These are phyloP conservation scores for Lepidostoma basale DNA, from an alignment of 1,140 invertebrate species.

Conservation along the genomic window DNA sequence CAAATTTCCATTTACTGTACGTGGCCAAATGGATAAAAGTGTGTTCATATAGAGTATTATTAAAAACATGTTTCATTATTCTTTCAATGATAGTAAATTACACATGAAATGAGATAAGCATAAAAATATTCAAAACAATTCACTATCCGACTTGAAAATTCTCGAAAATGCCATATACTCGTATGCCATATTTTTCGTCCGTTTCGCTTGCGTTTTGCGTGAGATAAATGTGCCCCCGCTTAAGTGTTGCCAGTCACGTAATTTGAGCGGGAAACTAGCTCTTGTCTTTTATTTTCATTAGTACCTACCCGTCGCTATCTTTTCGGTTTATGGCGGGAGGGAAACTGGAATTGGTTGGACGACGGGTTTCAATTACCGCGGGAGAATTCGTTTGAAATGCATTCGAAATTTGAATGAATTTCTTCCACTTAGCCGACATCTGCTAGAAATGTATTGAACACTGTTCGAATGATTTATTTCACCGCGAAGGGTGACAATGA, in stretches of 20 bases:
- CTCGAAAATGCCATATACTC: too few species aligned
- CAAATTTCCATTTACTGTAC: too few species aligned
- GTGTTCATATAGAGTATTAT: too few species aligned
- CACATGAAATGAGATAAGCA: too few species aligned
- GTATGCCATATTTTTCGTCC: too few species aligned
- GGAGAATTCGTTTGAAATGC: conserved; percentile 14
- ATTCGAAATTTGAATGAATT: conserved; percentile 18
- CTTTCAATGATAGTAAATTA: too few species aligned
- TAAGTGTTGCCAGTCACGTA: conserved; percentile 21
- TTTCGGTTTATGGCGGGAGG: neutral
- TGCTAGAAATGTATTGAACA: neutral
- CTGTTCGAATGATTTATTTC: too few species aligned
- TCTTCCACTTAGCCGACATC: neutral
- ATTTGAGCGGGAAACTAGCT: conserved; percentile 5
- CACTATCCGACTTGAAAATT: too few species aligned
- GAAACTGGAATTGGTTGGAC: conserved; percentile 20
- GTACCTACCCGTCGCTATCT: neutral
- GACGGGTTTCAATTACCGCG: conserved; percentile 14
- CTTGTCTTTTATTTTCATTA: conserved; percentile 24
- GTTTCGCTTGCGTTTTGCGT: conserved; percentile 2
- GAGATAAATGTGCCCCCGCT: neutral
- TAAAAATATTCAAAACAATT: too few species aligned
- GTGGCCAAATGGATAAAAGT: too few species aligned
- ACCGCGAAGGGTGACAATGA: too few species aligned
- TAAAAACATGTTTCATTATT: too few species aligned